These are phyloP conservation scores for Brachymystax lenok DNA, from an alignment of 2,797 vertebrate genomes.

Conservation along the genomic window DNA sequence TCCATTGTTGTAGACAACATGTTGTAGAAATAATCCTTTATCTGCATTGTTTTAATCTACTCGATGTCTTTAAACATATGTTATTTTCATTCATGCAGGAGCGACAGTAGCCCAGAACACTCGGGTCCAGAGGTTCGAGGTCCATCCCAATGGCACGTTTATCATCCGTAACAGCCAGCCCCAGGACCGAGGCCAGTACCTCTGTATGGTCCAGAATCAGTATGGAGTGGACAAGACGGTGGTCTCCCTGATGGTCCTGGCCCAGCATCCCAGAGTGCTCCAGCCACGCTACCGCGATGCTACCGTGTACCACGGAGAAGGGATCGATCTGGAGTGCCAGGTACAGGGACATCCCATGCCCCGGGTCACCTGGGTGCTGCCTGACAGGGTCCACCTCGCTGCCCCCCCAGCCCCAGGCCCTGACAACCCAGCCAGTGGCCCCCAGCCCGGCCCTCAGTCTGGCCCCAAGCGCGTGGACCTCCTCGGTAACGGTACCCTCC, in stretches of 20 bases:
- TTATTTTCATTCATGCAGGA: conserved; percentile 65
- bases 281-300: conserved; percentile 80
- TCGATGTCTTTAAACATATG: background rate
- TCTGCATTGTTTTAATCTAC: background rate
- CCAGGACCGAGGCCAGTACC: conserved; percentile 84
- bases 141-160: conserved; percentile 85
- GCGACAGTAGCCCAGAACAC: conserved; percentile 78
- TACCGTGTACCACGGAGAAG: conserved; percentile 77
- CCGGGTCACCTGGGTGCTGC: conserved; percentile 87
- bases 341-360: conserved; percentile 80
- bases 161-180: conserved; percentile 79
- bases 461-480: conserved; percentile 68
- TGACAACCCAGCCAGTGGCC: conserved; percentile 38
- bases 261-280: conserved; percentile 77
- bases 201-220: conserved; percentile 84
- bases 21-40: background rate
- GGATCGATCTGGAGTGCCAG: conserved; percentile 79
- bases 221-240: conserved; percentile 78
- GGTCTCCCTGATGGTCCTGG: conserved; percentile 74
- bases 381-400: conserved; percentile 68
- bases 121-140: conserved; percentile 81
- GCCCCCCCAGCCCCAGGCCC: conserved; percentile 46
- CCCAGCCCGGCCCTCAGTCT: background rate
- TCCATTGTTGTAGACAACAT: background rate
- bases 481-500: conserved; percentile 79